These are phyloP conservation scores for Drosophila kepulauana DNA, from an alignment of 1,140 invertebrate genomes.

Conservation along the genomic window DNA sequence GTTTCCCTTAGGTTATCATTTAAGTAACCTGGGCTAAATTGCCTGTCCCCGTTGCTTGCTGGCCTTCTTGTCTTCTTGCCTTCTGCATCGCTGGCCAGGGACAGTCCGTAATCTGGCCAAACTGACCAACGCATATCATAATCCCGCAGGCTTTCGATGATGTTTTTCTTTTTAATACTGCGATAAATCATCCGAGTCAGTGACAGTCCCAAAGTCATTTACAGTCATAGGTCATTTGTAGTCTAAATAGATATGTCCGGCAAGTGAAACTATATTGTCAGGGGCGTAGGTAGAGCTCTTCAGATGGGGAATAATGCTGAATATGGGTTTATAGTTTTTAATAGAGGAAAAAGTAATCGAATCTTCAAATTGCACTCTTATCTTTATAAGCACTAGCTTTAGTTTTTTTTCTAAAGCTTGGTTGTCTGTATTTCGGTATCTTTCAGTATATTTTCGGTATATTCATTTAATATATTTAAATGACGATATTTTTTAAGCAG, in stretches of 20 bases:
- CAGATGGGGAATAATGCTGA: not conserved
- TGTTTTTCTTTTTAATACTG: not conserved
- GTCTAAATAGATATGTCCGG: not conserved
- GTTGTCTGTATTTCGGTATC: too few relatives aligned
- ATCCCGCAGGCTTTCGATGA: conserved; percentile 10
- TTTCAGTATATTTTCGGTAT: too few relatives aligned
- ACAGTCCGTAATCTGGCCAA: conserved; percentile 21
- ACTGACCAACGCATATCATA: conserved; percentile 40
- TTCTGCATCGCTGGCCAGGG: not conserved
- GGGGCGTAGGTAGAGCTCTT: not conserved
- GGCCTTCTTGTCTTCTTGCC: not conserved
- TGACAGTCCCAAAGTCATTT: not conserved
- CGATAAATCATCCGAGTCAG: conserved; percentile 35
- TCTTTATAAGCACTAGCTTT: too few relatives aligned
- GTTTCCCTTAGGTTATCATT: conserved; percentile 5
- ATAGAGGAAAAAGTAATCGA: too few relatives aligned
- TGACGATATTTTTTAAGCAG: too few relatives aligned
- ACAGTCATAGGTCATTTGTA: conserved; percentile 12
- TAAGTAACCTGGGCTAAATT: conserved; percentile 2
- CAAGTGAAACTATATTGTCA: not conserved
- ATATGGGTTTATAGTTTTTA: too few relatives aligned
- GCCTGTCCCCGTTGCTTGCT: not conserved
- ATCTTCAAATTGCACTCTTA: too few relatives aligned
- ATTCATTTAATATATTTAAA: too few relatives aligned
- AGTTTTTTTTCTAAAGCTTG: too few relatives aligned